Evolutionary conservation across 2,888 invertebrate genomes (phyloP).

Genomic region (Pammene fasciana): DNA sequence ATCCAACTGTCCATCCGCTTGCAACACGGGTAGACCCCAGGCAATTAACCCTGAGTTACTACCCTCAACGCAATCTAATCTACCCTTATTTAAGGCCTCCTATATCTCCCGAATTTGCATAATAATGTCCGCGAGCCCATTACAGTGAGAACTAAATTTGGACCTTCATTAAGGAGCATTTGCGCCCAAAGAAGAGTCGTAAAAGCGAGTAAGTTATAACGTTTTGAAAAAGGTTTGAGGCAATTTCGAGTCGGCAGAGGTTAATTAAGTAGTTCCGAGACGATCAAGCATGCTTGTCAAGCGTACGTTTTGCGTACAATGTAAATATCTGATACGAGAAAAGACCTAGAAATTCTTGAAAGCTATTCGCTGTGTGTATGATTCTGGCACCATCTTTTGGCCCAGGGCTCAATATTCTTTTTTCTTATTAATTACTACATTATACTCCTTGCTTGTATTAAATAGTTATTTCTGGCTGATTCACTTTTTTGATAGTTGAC

Average conservation of each 20-base stretch:
- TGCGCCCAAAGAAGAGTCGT: neutral
- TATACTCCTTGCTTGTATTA: too few species aligned
- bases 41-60: slow-evolving; percentile 52
- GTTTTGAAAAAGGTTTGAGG: slow-evolving; percentile 3
- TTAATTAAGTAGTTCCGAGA: slow-evolving; percentile 25
- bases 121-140: slow-evolving; percentile 49
- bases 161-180: slow-evolving; percentile 51
- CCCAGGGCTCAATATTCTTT: too few species aligned
- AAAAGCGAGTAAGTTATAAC: neutral
- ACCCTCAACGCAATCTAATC: slow-evolving; percentile 55
- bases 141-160: slow-evolving; percentile 53
- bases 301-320: too few species aligned
- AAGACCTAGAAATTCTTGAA: too few species aligned
- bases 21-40: slow-evolving; percentile 1
- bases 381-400: too few species aligned
- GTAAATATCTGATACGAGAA: too few species aligned
- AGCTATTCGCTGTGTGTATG: too few species aligned
- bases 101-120: slow-evolving; percentile 58
- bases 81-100: slow-evolving; percentile 57
- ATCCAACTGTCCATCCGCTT: neutral
- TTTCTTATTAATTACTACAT: too few species aligned
- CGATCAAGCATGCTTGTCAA: too few species aligned
- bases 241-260: slow-evolving; percentile 45
- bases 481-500: too few species aligned
- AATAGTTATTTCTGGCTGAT: too few species aligned